These are phyloP conservation scores for Leucopsar rothschildi DNA, from an alignment of 2,113 vertebrate species.

Conservation along the genomic window DNA sequence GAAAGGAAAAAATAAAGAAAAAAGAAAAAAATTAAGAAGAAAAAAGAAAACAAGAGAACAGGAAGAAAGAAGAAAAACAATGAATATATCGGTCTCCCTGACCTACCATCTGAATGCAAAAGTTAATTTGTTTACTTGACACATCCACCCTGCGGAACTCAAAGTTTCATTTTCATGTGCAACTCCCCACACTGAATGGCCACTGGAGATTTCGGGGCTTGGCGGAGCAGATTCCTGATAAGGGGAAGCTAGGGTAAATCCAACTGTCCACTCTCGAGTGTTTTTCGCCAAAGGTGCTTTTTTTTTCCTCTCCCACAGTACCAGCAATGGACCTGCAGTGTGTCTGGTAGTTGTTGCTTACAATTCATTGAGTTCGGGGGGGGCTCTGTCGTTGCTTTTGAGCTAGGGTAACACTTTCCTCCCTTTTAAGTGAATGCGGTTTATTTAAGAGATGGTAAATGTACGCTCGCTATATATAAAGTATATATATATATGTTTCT, in stretches of 20 bases:
- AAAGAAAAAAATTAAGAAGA: neutral
- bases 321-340: constrained; percentile 58
- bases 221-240: constrained; percentile 73
- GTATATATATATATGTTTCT: constrained; percentile 56
- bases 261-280: constrained; percentile 66
- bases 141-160: constrained; percentile 72
- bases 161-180: constrained; percentile 67
- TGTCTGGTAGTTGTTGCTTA: constrained; percentile 68
- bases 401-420: constrained; percentile 52
- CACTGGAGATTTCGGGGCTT: constrained; percentile 75
- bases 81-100: constrained; percentile 7
- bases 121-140: constrained; percentile 71
- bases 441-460: constrained; percentile 76
- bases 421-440: constrained; percentile 59
- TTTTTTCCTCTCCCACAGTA: constrained; percentile 43
- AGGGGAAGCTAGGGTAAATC: constrained; percentile 76
- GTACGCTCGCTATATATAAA: constrained; percentile 63
- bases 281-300: constrained; percentile 73
- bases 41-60: neutral
- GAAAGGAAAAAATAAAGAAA: too few species aligned
- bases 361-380: constrained; percentile 60
- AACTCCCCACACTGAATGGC: constrained; percentile 71
- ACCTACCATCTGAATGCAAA: constrained; percentile 57
- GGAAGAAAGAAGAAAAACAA: constrained; percentile 6
- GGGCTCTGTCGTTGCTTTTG: constrained; percentile 46